These are phyloP conservation scores for Malurus melanocephalus DNA, from an alignment of 2,113 vertebrate genomes.

Conservation along the genomic window DNA sequence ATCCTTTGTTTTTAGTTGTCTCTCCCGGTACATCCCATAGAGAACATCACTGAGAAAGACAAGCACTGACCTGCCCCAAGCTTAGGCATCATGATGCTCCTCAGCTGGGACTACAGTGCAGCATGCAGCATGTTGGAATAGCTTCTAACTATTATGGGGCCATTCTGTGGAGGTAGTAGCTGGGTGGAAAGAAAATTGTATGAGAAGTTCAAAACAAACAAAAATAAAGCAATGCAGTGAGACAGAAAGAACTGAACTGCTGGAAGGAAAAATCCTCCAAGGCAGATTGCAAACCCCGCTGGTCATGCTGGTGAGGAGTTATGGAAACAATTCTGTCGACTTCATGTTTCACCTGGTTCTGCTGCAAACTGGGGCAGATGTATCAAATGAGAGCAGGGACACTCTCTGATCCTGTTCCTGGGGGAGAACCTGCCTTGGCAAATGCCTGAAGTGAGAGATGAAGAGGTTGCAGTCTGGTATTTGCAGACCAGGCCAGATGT, in stretches of 20 bases:
- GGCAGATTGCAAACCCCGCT: neutral
- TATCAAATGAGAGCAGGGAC: neutral
- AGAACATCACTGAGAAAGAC: neutral
- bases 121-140: neutral
- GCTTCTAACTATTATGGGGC: neutral
- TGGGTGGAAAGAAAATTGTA: neutral
- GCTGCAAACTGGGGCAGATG: neutral
- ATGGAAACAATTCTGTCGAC: neutral
- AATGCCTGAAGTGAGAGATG: neutral
- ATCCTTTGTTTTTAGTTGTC: neutral
- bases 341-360: neutral
- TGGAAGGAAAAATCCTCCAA: neutral
- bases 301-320: neutral
- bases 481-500: slow-evolving; percentile 21
- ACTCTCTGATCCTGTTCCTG: neutral
- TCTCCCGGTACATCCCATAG: neutral
- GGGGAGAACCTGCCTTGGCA: neutral
- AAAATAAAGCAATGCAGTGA: neutral
- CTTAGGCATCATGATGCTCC: neutral
- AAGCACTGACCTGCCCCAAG: neutral
- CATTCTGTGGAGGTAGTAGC: neutral
- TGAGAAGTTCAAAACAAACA: neutral
- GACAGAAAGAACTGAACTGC: neutral
- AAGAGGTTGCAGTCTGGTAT: neutral
- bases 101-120: neutral